These are phyloP conservation scores for Xenotilapia leptura DNA, from an alignment of 2,113 vertebrate species.

Conservation along the genomic window DNA sequence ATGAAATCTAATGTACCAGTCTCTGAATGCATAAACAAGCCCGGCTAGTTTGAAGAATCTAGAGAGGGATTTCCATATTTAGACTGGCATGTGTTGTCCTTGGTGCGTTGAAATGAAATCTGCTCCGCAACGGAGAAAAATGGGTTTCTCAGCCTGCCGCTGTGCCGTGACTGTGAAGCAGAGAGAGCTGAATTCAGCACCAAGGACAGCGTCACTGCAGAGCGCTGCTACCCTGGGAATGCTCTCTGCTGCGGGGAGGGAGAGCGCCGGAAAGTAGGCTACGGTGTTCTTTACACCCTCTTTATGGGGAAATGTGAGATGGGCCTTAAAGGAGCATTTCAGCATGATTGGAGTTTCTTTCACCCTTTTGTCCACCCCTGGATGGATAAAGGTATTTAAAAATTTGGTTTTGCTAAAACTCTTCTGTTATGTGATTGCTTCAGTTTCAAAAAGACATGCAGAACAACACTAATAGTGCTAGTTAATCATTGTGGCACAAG, in stretches of 20 bases:
- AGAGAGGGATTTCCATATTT: conserved; percentile 18
- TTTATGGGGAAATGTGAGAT: neutral
- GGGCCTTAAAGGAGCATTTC: neutral
- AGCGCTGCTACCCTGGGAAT: conserved; percentile 37
- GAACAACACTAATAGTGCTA: neutral
- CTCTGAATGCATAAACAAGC: neutral
- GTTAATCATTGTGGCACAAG: neutral
- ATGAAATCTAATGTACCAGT: neutral
- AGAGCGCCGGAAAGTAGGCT: conserved; percentile 41
- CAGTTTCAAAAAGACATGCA: neutral
- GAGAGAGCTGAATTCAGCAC: conserved; percentile 50
- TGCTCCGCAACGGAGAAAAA: conserved; percentile 2
- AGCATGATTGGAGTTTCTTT: neutral
- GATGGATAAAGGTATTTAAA: neutral
- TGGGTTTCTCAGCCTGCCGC: conserved; percentile 11
- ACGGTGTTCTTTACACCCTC: conserved; percentile 30
- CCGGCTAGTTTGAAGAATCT: neutral
- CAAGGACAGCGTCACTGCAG: conserved; percentile 62
- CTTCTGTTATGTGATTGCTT: neutral
- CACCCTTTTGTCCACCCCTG: neutral
- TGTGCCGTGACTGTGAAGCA: conserved; percentile 16
- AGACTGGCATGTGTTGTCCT: neutral
- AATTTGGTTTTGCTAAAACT: neutral
- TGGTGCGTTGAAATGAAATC: conserved; percentile 15
- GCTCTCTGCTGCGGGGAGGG: neutral